Base-by-base conservation (phyloP, 2,113 vertebrate genomes). In the Synchiropus splendidus region DNA sequence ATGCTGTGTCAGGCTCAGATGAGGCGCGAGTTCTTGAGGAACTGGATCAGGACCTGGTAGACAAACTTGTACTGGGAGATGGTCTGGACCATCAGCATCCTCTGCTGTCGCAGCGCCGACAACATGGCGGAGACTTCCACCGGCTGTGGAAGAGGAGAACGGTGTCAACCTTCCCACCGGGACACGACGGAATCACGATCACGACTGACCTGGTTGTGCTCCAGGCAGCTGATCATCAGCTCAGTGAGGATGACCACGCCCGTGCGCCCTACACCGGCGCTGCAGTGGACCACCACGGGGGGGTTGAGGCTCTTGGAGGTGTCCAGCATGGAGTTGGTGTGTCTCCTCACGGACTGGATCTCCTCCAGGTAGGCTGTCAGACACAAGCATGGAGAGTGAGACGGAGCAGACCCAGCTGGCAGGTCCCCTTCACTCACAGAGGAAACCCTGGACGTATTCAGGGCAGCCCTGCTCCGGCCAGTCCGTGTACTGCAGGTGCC, bases 41-140 rank as follows among this genome's bases (percentile, higher is more conserved):
- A 96, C 71, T 94, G 89, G 74, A 96, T 89, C 65, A 97, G 91
- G 53, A 94, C 91, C 70, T 90, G 91, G 66, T 97, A 94, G 79
- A 96, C 90, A 42, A 97, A 97, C 80, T 88, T 89, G 77, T 97
- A 97, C 68, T 97, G 93, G 8, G 90, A 85, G 41, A 94, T 89
- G 69, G 93, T 97, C 83, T 96, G 93, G 50, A 97, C 89, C 92
- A 97, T 89, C 52, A 96, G 89, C 90, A 94, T 90, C 51, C 93
- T 83, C 42, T 95, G 91, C 58, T 93, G 90, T 61, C 93, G 72
- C 58, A 97, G 85, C 27, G 80, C 79, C 16, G 87, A 82, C 78
- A 97, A 58, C 93, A 97, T 94, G 58, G 83, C 73, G 5, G 90
- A 91, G 34, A 97, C 89, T 0, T 97, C 93, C 74, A 93, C 84